Conservation (phyloP, 1,140 invertebrate genomes). For the Xylocopa sonorina region DNA sequence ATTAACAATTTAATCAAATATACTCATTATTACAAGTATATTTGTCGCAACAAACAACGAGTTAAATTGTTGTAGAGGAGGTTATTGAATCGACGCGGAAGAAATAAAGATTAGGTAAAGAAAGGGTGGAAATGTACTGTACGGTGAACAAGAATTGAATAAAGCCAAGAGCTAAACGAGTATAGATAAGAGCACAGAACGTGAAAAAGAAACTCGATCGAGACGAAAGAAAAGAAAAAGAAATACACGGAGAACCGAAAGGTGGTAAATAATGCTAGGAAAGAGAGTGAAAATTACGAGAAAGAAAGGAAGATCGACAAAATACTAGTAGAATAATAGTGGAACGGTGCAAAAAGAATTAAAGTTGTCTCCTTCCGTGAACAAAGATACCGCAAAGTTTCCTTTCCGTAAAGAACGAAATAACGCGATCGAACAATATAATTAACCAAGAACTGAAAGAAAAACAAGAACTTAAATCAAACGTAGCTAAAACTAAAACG, state of each 20-base stretch:
- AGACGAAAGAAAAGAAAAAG: not conserved
- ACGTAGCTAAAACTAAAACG: too few relatives aligned
- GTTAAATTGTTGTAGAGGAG: too few relatives aligned
- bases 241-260: not conserved
- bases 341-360: too few relatives aligned
- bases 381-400: too few relatives aligned
- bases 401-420: too few relatives aligned
- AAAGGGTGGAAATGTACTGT: not conserved
- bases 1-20: too few relatives aligned
- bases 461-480: too few relatives aligned
- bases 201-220: not conserved
- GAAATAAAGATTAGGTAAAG: not conserved
- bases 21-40: too few relatives aligned
- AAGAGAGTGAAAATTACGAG: not conserved
- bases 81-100: too few relatives aligned
- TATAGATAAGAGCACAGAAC: not conserved
- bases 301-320: not conserved
- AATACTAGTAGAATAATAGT: not conserved
- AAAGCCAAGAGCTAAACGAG: constrained; percentile 1
- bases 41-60: too few relatives aligned
- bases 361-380: not conserved
- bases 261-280: not conserved
- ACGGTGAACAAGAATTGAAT: not conserved
- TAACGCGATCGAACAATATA: too few relatives aligned
- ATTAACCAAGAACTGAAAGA: too few relatives aligned